Evolutionary conservation across 2,797 vertebrate species (phyloP).

Genomic region (Gadopsis bispinosus): DNA sequence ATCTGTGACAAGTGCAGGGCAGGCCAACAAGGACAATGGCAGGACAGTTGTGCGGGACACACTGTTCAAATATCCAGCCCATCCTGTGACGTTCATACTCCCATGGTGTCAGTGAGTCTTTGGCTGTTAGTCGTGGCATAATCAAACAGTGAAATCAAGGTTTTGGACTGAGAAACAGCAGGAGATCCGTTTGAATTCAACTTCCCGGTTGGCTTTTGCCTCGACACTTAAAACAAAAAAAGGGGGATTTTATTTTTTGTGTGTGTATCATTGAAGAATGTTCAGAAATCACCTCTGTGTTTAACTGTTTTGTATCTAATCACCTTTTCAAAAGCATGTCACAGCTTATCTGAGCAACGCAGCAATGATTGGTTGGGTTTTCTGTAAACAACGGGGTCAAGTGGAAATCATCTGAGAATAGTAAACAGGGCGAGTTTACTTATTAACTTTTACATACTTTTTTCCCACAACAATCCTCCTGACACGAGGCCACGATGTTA

Average conservation of each 20-base stretch:
- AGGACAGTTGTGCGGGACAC: constrained; percentile 28
- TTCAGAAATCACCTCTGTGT: background rate
- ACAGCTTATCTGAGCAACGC: background rate
- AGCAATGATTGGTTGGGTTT: background rate
- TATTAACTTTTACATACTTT: constrained; percentile 50
- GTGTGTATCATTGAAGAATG: background rate
- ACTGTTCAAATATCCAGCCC: constrained; percentile 42
- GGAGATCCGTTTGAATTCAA: constrained; percentile 7
- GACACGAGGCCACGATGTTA: constrained; percentile 55
- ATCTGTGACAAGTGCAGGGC: constrained; percentile 53
- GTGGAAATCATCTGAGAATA: constrained; percentile 42
- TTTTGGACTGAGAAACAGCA: constrained; percentile 25
- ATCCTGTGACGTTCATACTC: constrained; percentile 37
- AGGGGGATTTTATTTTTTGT: background rate
- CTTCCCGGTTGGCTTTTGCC: background rate
- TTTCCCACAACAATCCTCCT: constrained; percentile 31
- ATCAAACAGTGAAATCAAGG: constrained; percentile 45
- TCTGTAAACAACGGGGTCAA: constrained; percentile 24
- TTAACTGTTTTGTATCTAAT: background rate
- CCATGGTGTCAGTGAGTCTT: constrained; percentile 47
- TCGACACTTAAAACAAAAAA: background rate
- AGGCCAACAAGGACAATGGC: constrained; percentile 60
- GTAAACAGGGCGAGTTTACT: constrained; percentile 60
- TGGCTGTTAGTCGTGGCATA: constrained; percentile 7
- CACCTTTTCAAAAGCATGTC: constrained; percentile 8